Evolutionary conservation across 2,888 invertebrate species (phyloP), one percentile per base, ranked within the genome.

Genomic region (Drosophila kanekoi): DNA sequence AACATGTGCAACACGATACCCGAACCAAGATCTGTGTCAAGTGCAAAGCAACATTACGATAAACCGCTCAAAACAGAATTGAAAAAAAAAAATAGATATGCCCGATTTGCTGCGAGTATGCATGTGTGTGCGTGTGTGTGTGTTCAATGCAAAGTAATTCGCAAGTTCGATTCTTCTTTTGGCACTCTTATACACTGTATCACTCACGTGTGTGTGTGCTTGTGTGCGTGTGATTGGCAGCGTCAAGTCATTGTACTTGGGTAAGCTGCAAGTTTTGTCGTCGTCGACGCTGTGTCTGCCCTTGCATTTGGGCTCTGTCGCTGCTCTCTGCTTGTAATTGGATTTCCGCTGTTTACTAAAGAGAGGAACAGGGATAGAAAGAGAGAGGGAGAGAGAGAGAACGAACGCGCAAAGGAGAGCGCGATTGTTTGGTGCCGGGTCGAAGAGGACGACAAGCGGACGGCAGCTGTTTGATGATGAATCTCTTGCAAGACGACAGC

Each of bases 331-430:
- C 79, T 72, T 81, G 83, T 83, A 83, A 83, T 83, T 88, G 86
- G 80, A 83, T 87, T 83, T 83, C 86, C 88, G 83, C 72, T 77
- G 75, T 85, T 86, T 74, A 86, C 61, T 47, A 62, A 63, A 72
- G 38, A 53, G 59, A 77, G n/a, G 48, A 45, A 35, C 37, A 41
- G 28, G 18, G 51, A 43, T 51, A 47, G 56, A 18, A 41, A 8
- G 44, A 10, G 45, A 38, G 18, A 48, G 43, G 11, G 40, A 53
- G 51, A 33, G 23, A 11, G 16, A 28, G 35, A 35, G 37, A 6
- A 51, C 48, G 20, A 32, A 11, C 23, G 51, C 23, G 37, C 37
- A 20, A 41, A 41, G 41, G 18, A 38, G 28, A 41, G 47, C 48
- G 16, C 48, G 52, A 41, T 35, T 47, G 54, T n/a, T 35, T 45